Percentiles rank a stretch among this genome's conserved stretches.
phyloP scores from a whole-genome alignment of 2,888 invertebrate genomes.

The Marasmarcha lunaedactyla region DNA sequence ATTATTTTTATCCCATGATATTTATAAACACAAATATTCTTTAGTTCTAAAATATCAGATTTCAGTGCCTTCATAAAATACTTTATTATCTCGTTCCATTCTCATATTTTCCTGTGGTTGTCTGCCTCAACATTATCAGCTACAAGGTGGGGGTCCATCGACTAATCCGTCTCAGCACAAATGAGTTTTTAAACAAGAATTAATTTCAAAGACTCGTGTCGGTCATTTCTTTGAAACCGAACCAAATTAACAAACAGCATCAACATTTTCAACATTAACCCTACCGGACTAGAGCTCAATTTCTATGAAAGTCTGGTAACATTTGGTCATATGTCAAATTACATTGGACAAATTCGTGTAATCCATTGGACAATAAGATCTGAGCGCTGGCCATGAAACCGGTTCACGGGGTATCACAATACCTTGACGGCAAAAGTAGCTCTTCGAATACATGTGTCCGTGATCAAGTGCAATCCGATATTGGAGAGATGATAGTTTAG shows the following conservation, averaged over 20 bases:
- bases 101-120: no score
- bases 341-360: background rate
- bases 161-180: background rate
- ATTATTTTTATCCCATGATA: no score
- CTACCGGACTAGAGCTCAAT: background rate
- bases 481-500: no score
- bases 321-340: background rate
- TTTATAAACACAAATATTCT: no score
- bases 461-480: no score
- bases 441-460: no score
- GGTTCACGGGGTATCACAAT: background rate
- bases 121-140: background rate
- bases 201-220: background rate
- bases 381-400: background rate
- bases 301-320: background rate
- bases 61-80: no score
- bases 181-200: conserved; percentile 1
- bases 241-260: background rate
- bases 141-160: background rate
- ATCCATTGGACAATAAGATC: background rate
- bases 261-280: background rate
- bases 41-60: no score
- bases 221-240: background rate
- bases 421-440: no score
- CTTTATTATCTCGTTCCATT: no score